A percentile compares a stretch with the other conserved stretches of the same genome.
Evolutionary conservation across 1,140 invertebrate species (phyloP).

Genomic region (Oedothorax gibbosus): DNA sequence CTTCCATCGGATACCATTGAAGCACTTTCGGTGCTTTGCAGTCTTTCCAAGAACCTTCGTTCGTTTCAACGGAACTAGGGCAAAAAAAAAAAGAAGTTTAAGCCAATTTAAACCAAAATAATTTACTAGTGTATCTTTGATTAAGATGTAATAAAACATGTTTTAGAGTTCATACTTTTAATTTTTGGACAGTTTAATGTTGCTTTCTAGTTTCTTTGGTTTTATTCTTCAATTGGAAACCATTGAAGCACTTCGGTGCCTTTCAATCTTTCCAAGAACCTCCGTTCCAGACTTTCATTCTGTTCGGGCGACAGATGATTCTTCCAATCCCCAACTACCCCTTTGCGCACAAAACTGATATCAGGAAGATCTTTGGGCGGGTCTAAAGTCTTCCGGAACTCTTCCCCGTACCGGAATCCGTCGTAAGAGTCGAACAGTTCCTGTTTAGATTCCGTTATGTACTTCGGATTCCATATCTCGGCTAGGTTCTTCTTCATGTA

Average conservation of each 20-base stretch:
- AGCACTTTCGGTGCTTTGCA: constrained; percentile 20
- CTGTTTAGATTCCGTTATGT: no score
- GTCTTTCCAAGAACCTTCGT: constrained; percentile 24
- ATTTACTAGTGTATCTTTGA: no score
- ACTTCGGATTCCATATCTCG: neutral
- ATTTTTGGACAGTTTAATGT: no score
- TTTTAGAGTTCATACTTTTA: no score
- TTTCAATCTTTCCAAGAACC: constrained; percentile 28
- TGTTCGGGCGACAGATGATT: constrained; percentile 30
- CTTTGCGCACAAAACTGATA: constrained; percentile 26
- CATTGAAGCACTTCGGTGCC: constrained; percentile 28
- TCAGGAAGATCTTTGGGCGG: neutral
- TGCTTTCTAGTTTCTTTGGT: no score
- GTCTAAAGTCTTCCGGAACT: neutral
- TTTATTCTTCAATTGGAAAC: neutral
- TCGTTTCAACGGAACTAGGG: no score
- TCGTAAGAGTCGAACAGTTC: neutral
- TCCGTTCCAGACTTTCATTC: constrained; percentile 25
- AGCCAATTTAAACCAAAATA: no score
- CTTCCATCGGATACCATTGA: constrained; percentile 7
- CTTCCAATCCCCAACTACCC: constrained; percentile 40
- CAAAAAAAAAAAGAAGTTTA: no score
- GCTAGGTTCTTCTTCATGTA: constrained; percentile 36
- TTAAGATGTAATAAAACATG: no score
- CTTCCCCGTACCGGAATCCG: neutral